phyloP scores from a whole-genome alignment of 2,888 invertebrate genomes.

The Neria commutata region DNA sequence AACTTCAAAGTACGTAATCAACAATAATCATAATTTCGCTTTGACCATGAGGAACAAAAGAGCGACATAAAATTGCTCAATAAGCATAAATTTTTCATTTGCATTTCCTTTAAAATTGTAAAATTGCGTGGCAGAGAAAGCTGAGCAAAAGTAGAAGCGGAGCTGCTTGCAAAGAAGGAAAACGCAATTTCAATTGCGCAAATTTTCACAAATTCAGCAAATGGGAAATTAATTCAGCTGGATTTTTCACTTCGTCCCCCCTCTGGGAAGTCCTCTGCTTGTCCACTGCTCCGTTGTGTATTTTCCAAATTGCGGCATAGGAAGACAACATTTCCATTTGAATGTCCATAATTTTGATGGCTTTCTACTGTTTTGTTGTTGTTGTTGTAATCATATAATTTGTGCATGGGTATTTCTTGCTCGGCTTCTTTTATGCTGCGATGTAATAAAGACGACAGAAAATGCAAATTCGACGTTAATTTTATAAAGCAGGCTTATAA shows the following conservation, averaged over 20 bases:
- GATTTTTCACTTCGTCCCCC: neutral
- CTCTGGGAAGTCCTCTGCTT: neutral
- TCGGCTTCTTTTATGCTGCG: too few species aligned
- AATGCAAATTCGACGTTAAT: neutral
- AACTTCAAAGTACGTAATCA: constrained; percentile 7
- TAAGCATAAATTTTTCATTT: constrained; percentile 40
- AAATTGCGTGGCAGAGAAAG: neutral
- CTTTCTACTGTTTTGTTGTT: too few species aligned
- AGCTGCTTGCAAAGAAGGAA: neutral
- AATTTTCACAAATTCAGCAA: neutral
- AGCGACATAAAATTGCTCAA: constrained; percentile 34
- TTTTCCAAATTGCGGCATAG: neutral
- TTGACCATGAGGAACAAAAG: neutral
- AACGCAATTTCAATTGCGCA: neutral
- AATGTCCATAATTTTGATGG: neutral
- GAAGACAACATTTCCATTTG: constrained; percentile 7
- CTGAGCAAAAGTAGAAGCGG: neutral
- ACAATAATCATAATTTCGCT: neutral
- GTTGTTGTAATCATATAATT: too few species aligned
- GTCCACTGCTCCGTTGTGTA: neutral
- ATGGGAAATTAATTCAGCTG: constrained; percentile 11
- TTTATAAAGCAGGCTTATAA: neutral
- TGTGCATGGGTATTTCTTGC: too few species aligned
- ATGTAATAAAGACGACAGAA: too few species aligned
- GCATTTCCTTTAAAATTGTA: constrained; percentile 9